Evolutionary conservation across 2,797 vertebrate species (phyloP), one percentile per base, ranked within the genome.

Genomic region (Menidia menidia): DNA sequence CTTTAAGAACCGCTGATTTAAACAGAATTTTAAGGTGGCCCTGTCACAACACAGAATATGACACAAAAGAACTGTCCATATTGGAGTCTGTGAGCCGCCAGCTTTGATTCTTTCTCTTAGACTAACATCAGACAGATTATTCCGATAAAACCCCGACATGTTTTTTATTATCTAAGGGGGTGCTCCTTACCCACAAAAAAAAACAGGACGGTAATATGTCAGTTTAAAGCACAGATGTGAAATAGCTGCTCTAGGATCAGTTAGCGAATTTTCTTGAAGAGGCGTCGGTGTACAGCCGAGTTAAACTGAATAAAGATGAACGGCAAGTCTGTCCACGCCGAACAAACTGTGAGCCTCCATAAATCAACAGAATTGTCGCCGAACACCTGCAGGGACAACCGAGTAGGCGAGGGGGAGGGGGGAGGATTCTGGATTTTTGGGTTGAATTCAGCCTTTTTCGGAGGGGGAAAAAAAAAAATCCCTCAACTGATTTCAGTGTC

Each of bases 271-370:
- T 33, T 33, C 60, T 47, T 32, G 60, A 35, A 57, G 44, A 45
- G 44, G 31, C 45, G 42, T 69, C 67, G 42, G 30, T 47, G 30
- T 64, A 54, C 56, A 32, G 56, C 45, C 25, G 55, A 54, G 50
- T 52, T 44, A 64, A 32, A 44, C 44, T 39, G 54, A 69, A 69
- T 69, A 68, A 68, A 52, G 66, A 68, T 68, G 66, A 66, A 54
- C 14, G 15, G 50, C 30, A 11, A 41, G 54, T 68, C 35, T 8
- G 14, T 39, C 41, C 25, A 54, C 32, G 50, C 58, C 25, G 48
- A 69, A 15, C 58, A 41, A 77, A 79, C 80, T 91, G 88, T 90
- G 88, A 81, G 64, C 60, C 32, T 79, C 84, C 87, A 90, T 87
- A 85, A 77, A 89, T 88, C 80, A 83, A 68, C 53, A 66, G 82